Conservation (phyloP, 2,113 vertebrate genomes). For the Progne subis region DNA sequence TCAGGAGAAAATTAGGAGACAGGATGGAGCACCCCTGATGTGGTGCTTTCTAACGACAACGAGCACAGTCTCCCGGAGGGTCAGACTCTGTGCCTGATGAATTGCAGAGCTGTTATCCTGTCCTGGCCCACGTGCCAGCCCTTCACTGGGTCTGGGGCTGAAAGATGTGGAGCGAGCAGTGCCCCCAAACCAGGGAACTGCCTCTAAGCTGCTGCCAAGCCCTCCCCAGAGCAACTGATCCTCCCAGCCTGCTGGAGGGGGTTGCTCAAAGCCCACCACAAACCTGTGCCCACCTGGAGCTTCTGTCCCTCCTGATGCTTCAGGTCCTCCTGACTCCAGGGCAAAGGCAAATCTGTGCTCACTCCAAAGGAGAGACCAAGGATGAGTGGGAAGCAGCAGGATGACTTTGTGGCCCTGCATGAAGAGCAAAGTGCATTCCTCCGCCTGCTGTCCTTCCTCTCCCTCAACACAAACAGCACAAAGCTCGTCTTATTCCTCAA, state of each 20-base stretch:
- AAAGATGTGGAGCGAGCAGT: neutral
- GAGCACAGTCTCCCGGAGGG: neutral
- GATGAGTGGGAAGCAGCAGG: neutral
- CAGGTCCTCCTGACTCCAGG: neutral
- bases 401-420: neutral
- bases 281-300: neutral
- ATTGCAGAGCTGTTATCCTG: neutral
- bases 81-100: neutral
- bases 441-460: neutral
- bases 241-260: neutral
- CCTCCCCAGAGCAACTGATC: neutral
- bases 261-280: neutral
- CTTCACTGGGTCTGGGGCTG: neutral
- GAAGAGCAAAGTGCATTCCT: fast-evolving
- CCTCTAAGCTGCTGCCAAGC: neutral
- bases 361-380: neutral
- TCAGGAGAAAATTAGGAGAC: neutral
- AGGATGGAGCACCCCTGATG: neutral
- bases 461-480: neutral
- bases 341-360: neutral
- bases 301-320: neutral
- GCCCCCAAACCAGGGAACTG: neutral
- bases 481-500: neutral
- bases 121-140: neutral
- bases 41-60: neutral